Base-by-base conservation (phyloP, 2,113 vertebrate genomes). In the Sylvia atricapilla region DNA sequence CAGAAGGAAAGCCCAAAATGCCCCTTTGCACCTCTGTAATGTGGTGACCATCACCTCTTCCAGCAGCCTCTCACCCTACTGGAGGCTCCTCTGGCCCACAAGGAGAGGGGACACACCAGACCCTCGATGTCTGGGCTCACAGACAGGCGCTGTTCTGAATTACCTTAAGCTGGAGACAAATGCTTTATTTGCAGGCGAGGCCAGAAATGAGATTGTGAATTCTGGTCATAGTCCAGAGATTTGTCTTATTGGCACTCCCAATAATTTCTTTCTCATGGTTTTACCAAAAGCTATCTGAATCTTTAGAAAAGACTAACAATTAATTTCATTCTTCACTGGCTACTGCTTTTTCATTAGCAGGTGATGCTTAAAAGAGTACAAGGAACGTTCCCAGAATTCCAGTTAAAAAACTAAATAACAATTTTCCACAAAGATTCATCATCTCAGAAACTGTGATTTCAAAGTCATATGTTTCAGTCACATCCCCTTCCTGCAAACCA, bases 261-360 rank as follows among this genome's bases (percentile, higher is more conserved):
- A 92, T 94, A 59, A 94, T 66, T 93, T 77, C 11, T 67, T 87
- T 86, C 53, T 50, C 66, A 7, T 24, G 43, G 53, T 89, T 92
- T 96, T 76, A 93, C 82, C 78, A 90, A 94, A 96, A 94, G 79
- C 0, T 0, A 93, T 82, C 43, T 43, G 80, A 96, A 92, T 87
- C 81, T 86, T 88, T 91, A 94, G 84, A 84, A 88, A 80, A 95
- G 35, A 68, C 87, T 87, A 93, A 90, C 70, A 80, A 93, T 89
- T 96, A 59, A 94, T 74, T 92, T 95, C 64, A 87, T 73, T 85
- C 69, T 69, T 86, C 77, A 59, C 53, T 53, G 80, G 89, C 76
- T 59, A 41, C 44, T 84, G 47, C 56, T 93, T 91, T 89, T 90
- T 63, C 82, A 93, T 86, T 83, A 93, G 63, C 44, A 92, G 69